These are phyloP conservation scores for Coenonympha arcania DNA, from an alignment of 2,888 invertebrate genomes.

Conservation along the genomic window DNA sequence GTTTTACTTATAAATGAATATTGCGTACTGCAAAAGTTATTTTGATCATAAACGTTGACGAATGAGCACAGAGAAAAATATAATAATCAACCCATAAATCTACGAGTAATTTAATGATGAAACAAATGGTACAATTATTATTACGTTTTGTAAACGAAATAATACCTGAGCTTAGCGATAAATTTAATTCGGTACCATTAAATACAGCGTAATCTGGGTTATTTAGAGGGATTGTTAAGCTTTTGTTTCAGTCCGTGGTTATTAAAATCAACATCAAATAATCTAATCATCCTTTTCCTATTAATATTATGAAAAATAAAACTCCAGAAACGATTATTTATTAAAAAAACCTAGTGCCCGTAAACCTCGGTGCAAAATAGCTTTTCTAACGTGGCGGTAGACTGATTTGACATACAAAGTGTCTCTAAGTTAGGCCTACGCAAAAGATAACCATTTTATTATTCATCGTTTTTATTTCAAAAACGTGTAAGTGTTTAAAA, in stretches of 20 bases:
- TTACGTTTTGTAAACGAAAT: slow-evolving; percentile 17
- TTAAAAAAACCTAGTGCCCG: too few species aligned
- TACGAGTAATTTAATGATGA: not conserved
- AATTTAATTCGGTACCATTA: slow-evolving; percentile 14
- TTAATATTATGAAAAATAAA: too few species aligned
- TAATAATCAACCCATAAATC: not conserved
- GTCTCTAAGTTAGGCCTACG: too few species aligned
- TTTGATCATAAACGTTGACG: not conserved
- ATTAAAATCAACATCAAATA: slow-evolving; percentile 1
- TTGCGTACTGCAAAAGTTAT: not conserved
- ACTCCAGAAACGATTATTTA: too few species aligned
- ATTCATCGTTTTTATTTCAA: too few species aligned
- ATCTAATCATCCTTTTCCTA: too few species aligned
- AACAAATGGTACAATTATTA: slow-evolving; percentile 3
- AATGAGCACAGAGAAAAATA: not conserved
- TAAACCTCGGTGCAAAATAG: too few species aligned
- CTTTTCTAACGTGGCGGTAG: too few species aligned
- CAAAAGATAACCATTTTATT: too few species aligned
- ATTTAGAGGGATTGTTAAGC: slow-evolving; percentile 13
- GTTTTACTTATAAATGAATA: too few species aligned
- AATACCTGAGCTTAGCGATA: slow-evolving; percentile 12
- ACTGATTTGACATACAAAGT: too few species aligned
- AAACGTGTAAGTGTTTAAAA: too few species aligned
- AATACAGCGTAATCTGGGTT: slow-evolving; percentile 16
- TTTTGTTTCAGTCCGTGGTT: slow-evolving; percentile 6